phyloP scores from a whole-genome alignment of 1,140 invertebrate species.

The Caerostris darwini region DNA sequence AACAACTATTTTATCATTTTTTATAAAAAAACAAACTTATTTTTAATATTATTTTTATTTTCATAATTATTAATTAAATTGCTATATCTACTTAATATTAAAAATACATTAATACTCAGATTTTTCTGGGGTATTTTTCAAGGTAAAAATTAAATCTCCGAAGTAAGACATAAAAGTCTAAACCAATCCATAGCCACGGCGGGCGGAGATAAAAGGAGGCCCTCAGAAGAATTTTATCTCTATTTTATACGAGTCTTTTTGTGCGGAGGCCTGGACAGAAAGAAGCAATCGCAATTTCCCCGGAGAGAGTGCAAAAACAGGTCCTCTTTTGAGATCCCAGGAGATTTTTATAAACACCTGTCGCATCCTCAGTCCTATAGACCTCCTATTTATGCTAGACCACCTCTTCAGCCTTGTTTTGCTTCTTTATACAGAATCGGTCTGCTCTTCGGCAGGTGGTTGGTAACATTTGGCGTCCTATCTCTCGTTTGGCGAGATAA shows the following conservation, averaged over 20 bases:
- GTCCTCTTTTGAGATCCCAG: conserved; percentile 24
- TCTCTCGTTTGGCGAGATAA: neutral
- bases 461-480: neutral
- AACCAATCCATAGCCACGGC: neutral
- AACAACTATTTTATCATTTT: too few relatives aligned
- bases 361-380: conserved; percentile 56
- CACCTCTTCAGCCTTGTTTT: conserved; percentile 63
- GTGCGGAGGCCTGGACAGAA: neutral
- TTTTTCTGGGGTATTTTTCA: too few relatives aligned
- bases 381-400: conserved; percentile 67
- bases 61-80: too few relatives aligned
- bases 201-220: neutral
- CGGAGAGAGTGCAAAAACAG: conserved; percentile 54
- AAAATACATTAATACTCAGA: too few relatives aligned
- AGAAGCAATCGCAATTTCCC: conserved; percentile 64
- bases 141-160: too few relatives aligned
- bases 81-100: too few relatives aligned
- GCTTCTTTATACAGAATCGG: conserved; percentile 28
- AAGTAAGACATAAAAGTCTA: too few relatives aligned
- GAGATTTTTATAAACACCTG: conserved; percentile 72
- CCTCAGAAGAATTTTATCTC: conserved; percentile 32
- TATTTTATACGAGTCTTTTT: conserved; percentile 38
- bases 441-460: neutral
- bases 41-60: too few relatives aligned
- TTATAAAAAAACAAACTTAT: too few relatives aligned